Evolutionary conservation across 2,888 invertebrate species (phyloP).

Genomic region (Bombylius discolor): DNA sequence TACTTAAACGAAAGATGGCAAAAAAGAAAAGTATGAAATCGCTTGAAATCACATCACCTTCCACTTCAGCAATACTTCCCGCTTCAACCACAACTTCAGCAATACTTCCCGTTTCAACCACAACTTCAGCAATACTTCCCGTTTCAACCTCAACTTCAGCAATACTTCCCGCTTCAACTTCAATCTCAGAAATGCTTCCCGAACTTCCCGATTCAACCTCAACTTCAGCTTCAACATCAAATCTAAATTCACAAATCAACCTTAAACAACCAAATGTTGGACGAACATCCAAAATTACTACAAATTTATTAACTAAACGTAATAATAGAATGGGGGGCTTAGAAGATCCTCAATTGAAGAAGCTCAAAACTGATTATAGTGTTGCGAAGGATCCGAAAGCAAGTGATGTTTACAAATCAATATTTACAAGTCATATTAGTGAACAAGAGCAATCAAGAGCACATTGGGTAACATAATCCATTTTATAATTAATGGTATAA

Average conservation of each 20-base stretch:
- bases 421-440: conserved; percentile 82
- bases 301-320: conserved; percentile 16
- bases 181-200: too few relatives aligned
- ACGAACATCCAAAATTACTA: conserved; percentile 11
- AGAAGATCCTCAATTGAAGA: conserved; percentile 44
- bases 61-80: background rate
- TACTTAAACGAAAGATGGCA: conserved; percentile 51
- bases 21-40: conserved; percentile 41
- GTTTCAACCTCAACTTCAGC: background rate
- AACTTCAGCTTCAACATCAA: background rate
- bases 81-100: too few relatives aligned
- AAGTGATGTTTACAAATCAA: conserved; percentile 83
- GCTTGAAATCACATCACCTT: background rate
- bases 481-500: conserved; percentile 57
- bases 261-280: conserved; percentile 18
- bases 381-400: conserved; percentile 83
- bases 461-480: conserved; percentile 96
- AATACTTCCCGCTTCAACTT: too few relatives aligned
- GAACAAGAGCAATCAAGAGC: conserved; percentile 79
- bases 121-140: background rate
- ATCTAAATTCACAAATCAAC: background rate
- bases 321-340: conserved; percentile 31
- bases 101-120: background rate
- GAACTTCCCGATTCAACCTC: conserved; percentile 2
- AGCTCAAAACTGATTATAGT: conserved; percentile 65